Conservation (phyloP, 1,140 invertebrate species). For the Radopholus similis region DNA sequence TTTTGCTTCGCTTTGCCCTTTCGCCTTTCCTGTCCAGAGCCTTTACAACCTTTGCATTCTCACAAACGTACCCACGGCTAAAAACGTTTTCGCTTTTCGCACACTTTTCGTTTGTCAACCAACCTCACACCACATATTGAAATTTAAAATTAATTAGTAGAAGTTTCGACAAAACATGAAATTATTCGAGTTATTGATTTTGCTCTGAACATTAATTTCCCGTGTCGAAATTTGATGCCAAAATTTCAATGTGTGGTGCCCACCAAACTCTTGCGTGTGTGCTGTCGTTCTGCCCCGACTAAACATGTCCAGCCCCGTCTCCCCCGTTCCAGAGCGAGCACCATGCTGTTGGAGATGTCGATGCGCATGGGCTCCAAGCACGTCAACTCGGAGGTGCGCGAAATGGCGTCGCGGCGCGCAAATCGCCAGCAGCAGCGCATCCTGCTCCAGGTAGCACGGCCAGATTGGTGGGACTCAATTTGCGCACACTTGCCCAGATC, state of each 20-base stretch:
- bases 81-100: too few species aligned
- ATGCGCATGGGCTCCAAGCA: conserved; percentile 57
- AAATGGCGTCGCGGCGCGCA: conserved; percentile 51
- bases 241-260: neutral
- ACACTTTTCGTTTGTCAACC: too few species aligned
- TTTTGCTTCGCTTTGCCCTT: neutral
- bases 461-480: conserved; percentile 4
- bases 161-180: too few species aligned
- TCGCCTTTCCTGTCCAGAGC: neutral
- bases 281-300: too few species aligned
- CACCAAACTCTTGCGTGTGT: conserved; percentile 13
- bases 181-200: neutral
- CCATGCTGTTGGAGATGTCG: conserved; percentile 59
- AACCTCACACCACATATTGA: too few species aligned
- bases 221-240: too few species aligned
- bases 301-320: too few species aligned
- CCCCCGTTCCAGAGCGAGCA: conserved; percentile 57
- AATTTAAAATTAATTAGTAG: too few species aligned
- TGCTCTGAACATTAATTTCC: conserved; percentile 6
- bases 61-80: too few species aligned
- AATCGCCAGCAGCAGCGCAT: conserved; percentile 57
- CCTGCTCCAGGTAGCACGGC: conserved; percentile 50
- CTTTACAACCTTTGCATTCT: too few species aligned
- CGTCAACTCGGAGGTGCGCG: conserved; percentile 47
- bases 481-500: conserved; percentile 35